Evolutionary conservation across 2,888 invertebrate genomes (phyloP), one percentile per base, ranked within the genome.

Genomic region (Caenorhabditis panamensis): DNA sequence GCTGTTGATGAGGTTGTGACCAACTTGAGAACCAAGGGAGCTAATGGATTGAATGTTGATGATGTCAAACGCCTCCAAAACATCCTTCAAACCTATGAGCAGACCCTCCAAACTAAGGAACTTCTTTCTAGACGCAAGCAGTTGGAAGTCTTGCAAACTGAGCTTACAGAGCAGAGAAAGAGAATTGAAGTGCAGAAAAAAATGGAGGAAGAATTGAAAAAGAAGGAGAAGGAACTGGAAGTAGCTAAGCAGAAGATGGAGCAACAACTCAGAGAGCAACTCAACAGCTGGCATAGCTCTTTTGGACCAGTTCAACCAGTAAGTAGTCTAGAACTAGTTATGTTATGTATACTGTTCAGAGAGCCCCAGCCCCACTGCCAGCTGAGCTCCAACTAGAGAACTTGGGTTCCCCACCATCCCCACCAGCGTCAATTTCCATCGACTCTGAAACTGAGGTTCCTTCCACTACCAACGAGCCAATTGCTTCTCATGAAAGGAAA

Each of bases 91-190:
- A 82, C 80, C 11, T 86, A 85, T 26, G 86, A 86, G 53, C 83
- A 85, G 44, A 84, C 82, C 3, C 64, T 86, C 1, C 85, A 86
- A 77, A 86, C 86, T 8, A 86, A 86, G 58, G 86, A 86, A 44
- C 76, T 86, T 37, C 64, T 85, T 18, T 58, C 84, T 6, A 80
- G 82, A 61, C 53, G 85, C 26, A 85, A 83, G 22, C 85, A 85
- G 63, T 68, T 85, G 11, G 82, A 85, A 82, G 83, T 79, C 9
- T 76, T 87, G n/a, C 82, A 84, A 62, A 81, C 80, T 18, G 84
- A 87, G 51, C 61, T 87, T n/a, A 73, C 79, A 2, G 79, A 83
- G 75, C 85, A 87, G 63, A 78, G 79, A 11, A 80, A 80, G 49
- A n/a, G 80, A 69, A 82, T 87, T 54, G 82, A 85, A 24, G 66